Evolutionary conservation across 2,888 invertebrate species (phyloP).

Genomic region (Oegoconia quadripuncta): DNA sequence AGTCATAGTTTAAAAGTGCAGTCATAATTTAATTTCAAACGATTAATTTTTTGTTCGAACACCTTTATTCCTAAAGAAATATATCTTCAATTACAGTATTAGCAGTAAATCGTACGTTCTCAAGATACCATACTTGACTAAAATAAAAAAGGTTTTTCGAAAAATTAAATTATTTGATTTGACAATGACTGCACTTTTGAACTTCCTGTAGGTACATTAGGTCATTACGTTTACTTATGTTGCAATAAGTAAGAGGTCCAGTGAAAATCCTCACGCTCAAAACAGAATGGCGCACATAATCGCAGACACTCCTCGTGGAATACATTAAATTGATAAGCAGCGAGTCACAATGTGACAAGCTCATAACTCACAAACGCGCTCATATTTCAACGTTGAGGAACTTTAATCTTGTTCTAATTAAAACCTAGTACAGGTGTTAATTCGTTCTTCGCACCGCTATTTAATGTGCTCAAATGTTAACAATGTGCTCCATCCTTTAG

Average conservation of each 20-base stretch:
- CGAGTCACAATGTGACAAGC: constrained; percentile 45
- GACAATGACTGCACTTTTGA: too few species aligned
- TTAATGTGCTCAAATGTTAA: not conserved
- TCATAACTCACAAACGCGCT: constrained; percentile 51
- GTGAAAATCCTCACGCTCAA: constrained; percentile 33
- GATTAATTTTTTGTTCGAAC: too few species aligned
- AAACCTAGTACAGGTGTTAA: constrained; percentile 26
- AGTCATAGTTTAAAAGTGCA: too few species aligned
- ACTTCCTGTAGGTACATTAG: too few species aligned
- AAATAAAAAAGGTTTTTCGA: too few species aligned
- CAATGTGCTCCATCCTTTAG: constrained; percentile 2
- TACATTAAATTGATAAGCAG: constrained; percentile 65
- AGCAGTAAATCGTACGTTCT: too few species aligned
- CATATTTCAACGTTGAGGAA: constrained; percentile 51
- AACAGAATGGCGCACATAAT: constrained; percentile 31
- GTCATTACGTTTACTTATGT: constrained; percentile 4
- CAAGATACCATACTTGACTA: too few species aligned
- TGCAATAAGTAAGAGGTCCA: constrained; percentile 30
- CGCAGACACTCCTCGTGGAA: constrained; percentile 42
- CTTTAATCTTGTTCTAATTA: constrained; percentile 40
- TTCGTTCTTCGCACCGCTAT: constrained; percentile 8
- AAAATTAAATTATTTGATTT: too few species aligned
- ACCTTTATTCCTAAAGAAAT: too few species aligned
- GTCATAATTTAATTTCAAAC: too few species aligned
- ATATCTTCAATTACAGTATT: too few species aligned